phyloP scores from a whole-genome alignment of 2,113 vertebrate genomes.

The Quiscalus mexicanus region DNA sequence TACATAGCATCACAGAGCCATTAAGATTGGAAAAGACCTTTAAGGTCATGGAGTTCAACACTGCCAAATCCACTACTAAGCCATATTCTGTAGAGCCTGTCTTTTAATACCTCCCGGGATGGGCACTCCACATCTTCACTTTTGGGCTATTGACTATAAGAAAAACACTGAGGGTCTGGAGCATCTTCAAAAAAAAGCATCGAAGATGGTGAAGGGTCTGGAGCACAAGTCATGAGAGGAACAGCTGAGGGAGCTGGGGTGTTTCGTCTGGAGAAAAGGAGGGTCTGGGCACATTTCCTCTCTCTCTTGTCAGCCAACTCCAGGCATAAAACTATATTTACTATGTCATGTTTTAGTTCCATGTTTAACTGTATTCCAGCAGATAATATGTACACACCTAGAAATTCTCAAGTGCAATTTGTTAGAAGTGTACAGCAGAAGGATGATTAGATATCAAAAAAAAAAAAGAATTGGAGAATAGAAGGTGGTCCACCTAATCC shows the following conservation, averaged over 20 bases:
- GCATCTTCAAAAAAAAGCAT: not conserved
- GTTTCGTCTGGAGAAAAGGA: not conserved
- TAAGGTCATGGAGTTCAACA: not conserved
- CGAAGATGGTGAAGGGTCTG: not conserved
- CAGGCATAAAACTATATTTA: not conserved
- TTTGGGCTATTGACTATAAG: not conserved
- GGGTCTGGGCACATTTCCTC: not conserved
- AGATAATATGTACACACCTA: not conserved
- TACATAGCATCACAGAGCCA: not conserved
- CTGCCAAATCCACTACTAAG: not conserved
- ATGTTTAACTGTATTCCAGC: not conserved
- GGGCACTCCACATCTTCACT: not conserved
- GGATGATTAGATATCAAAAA: not conserved
- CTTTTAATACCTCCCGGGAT: not conserved
- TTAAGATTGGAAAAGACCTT: not conserved
- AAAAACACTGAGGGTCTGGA: not conserved
- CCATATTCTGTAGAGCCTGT: not conserved
- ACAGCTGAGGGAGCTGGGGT: not conserved
- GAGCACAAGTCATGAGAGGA: not conserved
- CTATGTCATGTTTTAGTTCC: not conserved
- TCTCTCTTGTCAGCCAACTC: not conserved
- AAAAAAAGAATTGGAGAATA: not conserved
- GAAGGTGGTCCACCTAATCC: not conserved
- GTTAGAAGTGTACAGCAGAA: not conserved
- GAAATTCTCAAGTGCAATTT: not conserved